Conservation (phyloP, 2,888 invertebrate species). For the Papilio demoleus region DNA sequence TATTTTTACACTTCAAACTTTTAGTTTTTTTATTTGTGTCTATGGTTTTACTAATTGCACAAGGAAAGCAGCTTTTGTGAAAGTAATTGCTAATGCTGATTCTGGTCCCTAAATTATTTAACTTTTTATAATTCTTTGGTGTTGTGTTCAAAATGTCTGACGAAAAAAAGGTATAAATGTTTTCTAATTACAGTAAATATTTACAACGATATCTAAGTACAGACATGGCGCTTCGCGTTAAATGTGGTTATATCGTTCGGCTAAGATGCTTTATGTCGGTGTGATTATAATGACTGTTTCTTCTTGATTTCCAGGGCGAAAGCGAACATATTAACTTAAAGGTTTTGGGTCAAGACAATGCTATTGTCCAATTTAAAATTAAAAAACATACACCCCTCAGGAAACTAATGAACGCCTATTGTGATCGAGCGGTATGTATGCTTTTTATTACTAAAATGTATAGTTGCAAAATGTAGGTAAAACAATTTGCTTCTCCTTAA, state of each 20-base stretch:
- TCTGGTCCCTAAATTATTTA: background rate
- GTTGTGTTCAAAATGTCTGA: constrained; percentile 84
- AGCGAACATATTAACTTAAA: constrained; percentile 96
- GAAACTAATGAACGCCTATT: constrained; percentile 98
- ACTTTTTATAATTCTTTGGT: constrained; percentile 49
- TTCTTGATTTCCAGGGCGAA: constrained; percentile 84
- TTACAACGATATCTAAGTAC: constrained; percentile 52
- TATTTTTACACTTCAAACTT: background rate
- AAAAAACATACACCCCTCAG: constrained; percentile 97
- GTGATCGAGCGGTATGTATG: constrained; percentile 94
- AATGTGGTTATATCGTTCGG: constrained; percentile 67
- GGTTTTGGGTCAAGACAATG: constrained; percentile 97
- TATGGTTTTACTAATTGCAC: constrained; percentile 1
- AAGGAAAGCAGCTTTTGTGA: background rate
- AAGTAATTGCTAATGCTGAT: background rate
- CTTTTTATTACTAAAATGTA: constrained; percentile 16
- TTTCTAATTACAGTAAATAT: constrained; percentile 64
- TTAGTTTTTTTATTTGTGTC: background rate
- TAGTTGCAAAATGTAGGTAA: background rate
- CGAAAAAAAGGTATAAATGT: constrained; percentile 85
- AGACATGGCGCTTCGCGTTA: constrained; percentile 77
- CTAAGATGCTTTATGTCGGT: constrained; percentile 24
- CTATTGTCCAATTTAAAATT: constrained; percentile 98
- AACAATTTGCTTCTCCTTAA: too few relatives aligned
- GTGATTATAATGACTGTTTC: constrained; percentile 29